Evolutionary conservation across 2,888 invertebrate species (phyloP), one percentile per base, ranked within the genome.

Genomic region (Schrankia costaestrigalis): DNA sequence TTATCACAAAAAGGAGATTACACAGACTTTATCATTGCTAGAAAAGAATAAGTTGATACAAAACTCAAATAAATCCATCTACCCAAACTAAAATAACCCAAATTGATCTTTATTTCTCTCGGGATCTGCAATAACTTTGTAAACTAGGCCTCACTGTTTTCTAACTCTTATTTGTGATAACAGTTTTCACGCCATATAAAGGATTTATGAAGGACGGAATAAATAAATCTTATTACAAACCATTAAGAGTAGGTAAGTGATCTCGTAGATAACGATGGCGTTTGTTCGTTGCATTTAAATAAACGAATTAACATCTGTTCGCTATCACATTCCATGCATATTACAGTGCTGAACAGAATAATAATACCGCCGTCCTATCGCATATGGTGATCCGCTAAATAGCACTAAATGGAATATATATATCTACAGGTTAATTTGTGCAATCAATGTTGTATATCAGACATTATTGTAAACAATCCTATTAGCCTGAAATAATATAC

Each of bases 321-420:
- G 38, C 54, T 58, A 54, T 54, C 55, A 31, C 46, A 54, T 57
- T 43, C 54, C 56, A 44, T 41, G 56, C 46, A 58, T 55, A 40
- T 55, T 44, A 34, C 30, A 54, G 32, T 39, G 29, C 40, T 36
- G 29, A 12, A 26, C 12, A 23, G 50, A 50, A 58, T 55, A 35
- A 38, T 58, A 50, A 58, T 54, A 36, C 26, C 33, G 18, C 18
- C 11, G 27, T 17, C 15, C 35, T 41, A 54, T 57, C 50, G 44
- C 34, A 31, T 43, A 34, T 35, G 24, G 21, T 30, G 41, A 40
- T 44, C 28, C 40, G 41, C 49, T 34, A 27, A 25, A 26, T 31
- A 26, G 26, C 24, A 29, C 25, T 32, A 23, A 46, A 28, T 41
- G 45, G 49, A 57, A 53, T 53, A 55, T 26, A 11, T 36, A 45